Evolutionary conservation across 1,140 invertebrate genomes (phyloP).

Genomic region (Zaprionus camerounensis): DNA sequence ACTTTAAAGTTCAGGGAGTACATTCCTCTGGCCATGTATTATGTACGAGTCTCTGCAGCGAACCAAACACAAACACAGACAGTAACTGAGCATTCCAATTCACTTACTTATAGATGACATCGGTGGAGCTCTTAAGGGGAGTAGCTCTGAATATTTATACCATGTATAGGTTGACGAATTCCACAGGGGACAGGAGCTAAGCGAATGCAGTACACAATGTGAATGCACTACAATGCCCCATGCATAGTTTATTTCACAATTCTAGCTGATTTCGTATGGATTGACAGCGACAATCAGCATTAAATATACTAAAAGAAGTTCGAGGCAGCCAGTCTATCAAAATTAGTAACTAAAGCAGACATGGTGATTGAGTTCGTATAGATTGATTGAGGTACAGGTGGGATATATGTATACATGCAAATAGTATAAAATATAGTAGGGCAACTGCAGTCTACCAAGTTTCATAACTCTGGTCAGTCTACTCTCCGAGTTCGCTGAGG

Average conservation of each 20-base stretch:
- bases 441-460: not conserved
- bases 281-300: not conserved
- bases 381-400: too few species aligned
- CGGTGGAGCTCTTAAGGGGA: not conserved
- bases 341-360: not conserved
- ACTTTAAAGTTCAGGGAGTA: conserved; percentile 23
- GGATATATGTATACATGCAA: too few species aligned
- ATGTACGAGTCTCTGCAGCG: conserved; percentile 3
- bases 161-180: not conserved
- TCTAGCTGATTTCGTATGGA: not conserved
- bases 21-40: conserved; percentile 15
- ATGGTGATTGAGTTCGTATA: too few species aligned
- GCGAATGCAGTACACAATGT: not conserved
- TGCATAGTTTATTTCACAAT: not conserved
- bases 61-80: not conserved
- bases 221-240: not conserved
- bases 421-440: too few species aligned
- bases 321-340: not conserved
- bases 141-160: conserved; percentile 15
- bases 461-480: not conserved
- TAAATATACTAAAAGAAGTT: not conserved
- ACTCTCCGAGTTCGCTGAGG: not conserved
- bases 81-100: not conserved
- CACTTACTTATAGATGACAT: conserved; percentile 4
- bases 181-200: not conserved